phyloP scores from a whole-genome alignment of 2,888 invertebrate genomes.

The Artemia sinica region DNA sequence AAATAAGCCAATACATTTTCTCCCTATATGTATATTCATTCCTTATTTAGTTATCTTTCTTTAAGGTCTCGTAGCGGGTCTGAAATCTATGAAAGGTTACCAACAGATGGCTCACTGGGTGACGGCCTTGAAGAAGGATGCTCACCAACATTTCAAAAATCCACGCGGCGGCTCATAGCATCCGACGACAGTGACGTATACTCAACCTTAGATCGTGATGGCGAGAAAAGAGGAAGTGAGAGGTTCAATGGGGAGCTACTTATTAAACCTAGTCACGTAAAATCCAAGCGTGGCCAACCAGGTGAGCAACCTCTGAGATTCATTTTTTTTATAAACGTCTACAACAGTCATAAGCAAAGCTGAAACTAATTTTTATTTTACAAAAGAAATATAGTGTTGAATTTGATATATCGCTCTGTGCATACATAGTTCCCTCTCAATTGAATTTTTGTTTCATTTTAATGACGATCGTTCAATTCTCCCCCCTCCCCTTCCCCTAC shows the following conservation, averaged over 20 bases:
- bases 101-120: slow-evolving; percentile 35
- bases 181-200: slow-evolving; percentile 52
- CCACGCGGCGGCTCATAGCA: slow-evolving; percentile 39
- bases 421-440: too few species aligned
- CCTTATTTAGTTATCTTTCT: not conserved
- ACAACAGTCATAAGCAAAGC: too few species aligned
- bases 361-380: too few species aligned
- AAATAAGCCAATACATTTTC: too few species aligned
- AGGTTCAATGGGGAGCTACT: slow-evolving; percentile 33
- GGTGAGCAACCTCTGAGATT: not conserved
- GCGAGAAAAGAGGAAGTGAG: slow-evolving; percentile 17
- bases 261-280: slow-evolving; percentile 35
- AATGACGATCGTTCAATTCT: too few species aligned
- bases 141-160: slow-evolving; percentile 35
- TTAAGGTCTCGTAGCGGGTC: slow-evolving; percentile 36
- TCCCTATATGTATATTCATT: not conserved
- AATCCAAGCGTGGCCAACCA: slow-evolving; percentile 24
- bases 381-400: too few species aligned
- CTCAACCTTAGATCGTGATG: slow-evolving; percentile 38
- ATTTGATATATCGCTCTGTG: too few species aligned
- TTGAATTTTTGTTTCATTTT: too few species aligned
- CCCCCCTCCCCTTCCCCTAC: too few species aligned
- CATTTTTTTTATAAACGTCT: not conserved
- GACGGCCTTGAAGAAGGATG: slow-evolving; percentile 31
- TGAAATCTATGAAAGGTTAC: slow-evolving; percentile 48